Conservation (phyloP, 2,797 vertebrate genomes). For the Alca torda region DNA sequence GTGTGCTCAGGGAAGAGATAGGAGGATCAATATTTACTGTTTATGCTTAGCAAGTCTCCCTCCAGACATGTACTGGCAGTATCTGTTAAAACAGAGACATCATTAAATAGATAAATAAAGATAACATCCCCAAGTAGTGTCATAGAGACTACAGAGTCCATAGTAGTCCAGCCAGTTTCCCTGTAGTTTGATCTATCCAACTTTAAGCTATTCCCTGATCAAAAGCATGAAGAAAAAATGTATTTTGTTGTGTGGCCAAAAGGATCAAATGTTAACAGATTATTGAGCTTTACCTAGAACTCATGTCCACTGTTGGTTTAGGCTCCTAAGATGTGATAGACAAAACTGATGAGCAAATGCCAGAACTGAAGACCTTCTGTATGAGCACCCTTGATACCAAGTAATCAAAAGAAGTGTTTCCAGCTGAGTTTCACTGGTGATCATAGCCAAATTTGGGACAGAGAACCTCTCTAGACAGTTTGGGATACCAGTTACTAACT, state of each 20-base stretch:
- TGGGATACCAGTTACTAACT: background rate
- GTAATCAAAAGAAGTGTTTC: background rate
- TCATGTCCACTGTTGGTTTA: background rate
- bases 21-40: background rate
- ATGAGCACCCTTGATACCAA: background rate
- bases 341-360: background rate
- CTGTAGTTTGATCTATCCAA: background rate
- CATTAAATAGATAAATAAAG: background rate
- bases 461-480: background rate
- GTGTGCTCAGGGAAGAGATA: background rate
- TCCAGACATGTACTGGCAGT: background rate
- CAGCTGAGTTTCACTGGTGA: background rate
- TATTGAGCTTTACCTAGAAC: background rate
- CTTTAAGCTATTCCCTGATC: background rate
- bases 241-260: background rate
- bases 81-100: background rate
- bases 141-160: background rate
- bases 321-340: background rate
- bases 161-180: background rate
- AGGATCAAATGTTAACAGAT: background rate
- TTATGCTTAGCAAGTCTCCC: background rate
- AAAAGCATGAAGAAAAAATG: background rate
- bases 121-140: background rate
- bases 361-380: background rate
- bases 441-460: background rate